These are phyloP conservation scores for Subanguina moxae DNA, from an alignment of 1,140 invertebrate genomes.

Conservation along the genomic window DNA sequence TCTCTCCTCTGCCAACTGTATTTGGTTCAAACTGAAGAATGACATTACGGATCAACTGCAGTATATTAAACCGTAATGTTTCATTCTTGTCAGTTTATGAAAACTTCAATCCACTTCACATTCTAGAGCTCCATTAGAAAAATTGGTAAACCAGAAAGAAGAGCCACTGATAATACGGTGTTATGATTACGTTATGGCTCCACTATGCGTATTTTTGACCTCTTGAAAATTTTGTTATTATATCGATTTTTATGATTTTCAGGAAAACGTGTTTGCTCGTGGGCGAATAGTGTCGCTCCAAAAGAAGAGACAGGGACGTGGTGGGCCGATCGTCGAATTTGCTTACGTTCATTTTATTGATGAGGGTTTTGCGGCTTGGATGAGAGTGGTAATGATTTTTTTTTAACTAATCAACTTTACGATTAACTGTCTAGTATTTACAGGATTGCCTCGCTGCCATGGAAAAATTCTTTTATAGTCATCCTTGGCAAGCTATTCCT, in stretches of 20 bases:
- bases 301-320: background rate
- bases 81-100: background rate
- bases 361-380: constrained; percentile 18
- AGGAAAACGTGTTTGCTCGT: constrained; percentile 6
- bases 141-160: background rate
- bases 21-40: constrained; percentile 34
- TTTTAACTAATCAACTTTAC: no score
- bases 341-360: constrained; percentile 25
- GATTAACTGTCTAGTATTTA: background rate
- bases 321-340: background rate
- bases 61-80: constrained; percentile 10
- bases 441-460: constrained; percentile 25
- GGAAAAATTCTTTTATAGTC: constrained; percentile 17
- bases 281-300: background rate
- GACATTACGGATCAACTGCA: constrained; percentile 34
- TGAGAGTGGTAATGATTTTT: constrained; percentile 10
- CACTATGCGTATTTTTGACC: background rate
- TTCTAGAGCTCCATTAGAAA: background rate
- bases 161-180: background rate
- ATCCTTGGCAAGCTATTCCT: constrained; percentile 35
- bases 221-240: no score
- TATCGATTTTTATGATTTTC: background rate
- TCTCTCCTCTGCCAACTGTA: constrained; percentile 25
- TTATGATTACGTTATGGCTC: background rate
- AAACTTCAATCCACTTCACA: background rate